phyloP scores from a whole-genome alignment of 2,113 vertebrate genomes.

The Planiliza haematocheilus region DNA sequence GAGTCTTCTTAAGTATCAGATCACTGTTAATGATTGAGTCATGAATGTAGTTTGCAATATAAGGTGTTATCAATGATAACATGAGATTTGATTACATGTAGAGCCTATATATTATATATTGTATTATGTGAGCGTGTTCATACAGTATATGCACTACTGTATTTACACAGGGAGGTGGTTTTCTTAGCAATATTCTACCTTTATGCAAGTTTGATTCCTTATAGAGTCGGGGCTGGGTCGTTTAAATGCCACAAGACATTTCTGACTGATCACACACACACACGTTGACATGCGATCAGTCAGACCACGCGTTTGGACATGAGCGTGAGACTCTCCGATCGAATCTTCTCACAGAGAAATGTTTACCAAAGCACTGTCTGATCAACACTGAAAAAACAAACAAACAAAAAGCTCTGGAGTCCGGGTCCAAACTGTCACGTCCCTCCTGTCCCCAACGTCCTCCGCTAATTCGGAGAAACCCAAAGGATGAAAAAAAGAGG shows the following conservation, averaged over 20 bases:
- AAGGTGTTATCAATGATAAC: constrained; percentile 21
- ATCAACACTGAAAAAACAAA: constrained; percentile 26
- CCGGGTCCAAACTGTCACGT: neutral
- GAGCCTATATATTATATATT: neutral
- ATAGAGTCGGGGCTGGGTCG: neutral
- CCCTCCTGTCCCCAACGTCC: neutral
- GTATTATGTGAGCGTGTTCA: neutral
- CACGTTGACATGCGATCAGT: too few relatives aligned
- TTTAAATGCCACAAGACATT: neutral
- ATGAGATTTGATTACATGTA: neutral
- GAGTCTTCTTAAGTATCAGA: neutral
- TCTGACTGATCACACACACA: too few relatives aligned
- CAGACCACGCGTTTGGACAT: neutral
- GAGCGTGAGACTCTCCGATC: constrained; percentile 14
- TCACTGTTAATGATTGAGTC: constrained; percentile 36
- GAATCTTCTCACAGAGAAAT: constrained; percentile 22
- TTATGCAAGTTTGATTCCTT: constrained; percentile 36
- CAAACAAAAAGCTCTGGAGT: neutral
- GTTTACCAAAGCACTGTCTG: constrained; percentile 73
- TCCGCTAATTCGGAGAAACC: too few relatives aligned
- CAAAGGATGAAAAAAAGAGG: neutral
- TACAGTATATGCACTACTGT: constrained; percentile 15
- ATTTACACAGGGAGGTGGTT: constrained; percentile 11
- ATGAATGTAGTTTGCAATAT: constrained; percentile 59
- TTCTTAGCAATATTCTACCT: constrained; percentile 49